Conservation (phyloP, 2,113 vertebrate species). For the Rutilus rutilus region DNA sequence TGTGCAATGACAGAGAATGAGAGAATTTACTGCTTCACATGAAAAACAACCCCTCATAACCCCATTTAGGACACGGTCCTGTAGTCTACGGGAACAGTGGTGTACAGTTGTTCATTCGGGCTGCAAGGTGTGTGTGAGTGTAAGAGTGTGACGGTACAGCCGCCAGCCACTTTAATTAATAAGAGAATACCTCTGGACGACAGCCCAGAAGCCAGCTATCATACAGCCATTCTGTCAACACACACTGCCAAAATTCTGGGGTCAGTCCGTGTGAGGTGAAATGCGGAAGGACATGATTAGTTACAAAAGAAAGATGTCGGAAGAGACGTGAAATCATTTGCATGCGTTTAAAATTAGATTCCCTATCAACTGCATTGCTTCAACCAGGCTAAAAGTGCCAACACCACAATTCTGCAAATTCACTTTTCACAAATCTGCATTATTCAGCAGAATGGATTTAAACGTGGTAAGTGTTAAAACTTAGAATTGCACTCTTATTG, state of each 20-base stretch:
- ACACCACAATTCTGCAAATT: background rate
- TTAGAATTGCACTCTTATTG: background rate
- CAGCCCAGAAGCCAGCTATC: slow-evolving; percentile 57
- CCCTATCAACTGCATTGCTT: background rate
- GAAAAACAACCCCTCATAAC: background rate
- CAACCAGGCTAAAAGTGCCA: background rate
- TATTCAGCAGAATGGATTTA: background rate
- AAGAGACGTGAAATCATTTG: slow-evolving; percentile 11
- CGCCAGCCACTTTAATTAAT: slow-evolving; percentile 68
- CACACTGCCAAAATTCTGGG: background rate
- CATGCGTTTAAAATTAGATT: background rate
- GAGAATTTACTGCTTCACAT: slow-evolving; percentile 45
- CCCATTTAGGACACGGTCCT: background rate
- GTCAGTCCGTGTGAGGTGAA: slow-evolving; percentile 22
- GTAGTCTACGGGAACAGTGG: background rate
- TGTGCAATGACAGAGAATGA: slow-evolving; percentile 36
- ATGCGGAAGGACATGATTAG: background rate
- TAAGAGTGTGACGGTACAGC: slow-evolving; percentile 33
- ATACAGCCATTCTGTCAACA: slow-evolving; percentile 36
- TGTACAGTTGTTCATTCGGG: slow-evolving; percentile 24
- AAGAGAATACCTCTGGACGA: slow-evolving; percentile 63
- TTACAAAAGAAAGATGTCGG: slow-evolving; percentile 12
- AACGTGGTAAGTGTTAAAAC: background rate
- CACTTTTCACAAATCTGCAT: background rate
- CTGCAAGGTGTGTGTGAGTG: background rate